Evolutionary conservation across 2,888 invertebrate genomes (phyloP).

Genomic region (Amaurobius ferox): DNA sequence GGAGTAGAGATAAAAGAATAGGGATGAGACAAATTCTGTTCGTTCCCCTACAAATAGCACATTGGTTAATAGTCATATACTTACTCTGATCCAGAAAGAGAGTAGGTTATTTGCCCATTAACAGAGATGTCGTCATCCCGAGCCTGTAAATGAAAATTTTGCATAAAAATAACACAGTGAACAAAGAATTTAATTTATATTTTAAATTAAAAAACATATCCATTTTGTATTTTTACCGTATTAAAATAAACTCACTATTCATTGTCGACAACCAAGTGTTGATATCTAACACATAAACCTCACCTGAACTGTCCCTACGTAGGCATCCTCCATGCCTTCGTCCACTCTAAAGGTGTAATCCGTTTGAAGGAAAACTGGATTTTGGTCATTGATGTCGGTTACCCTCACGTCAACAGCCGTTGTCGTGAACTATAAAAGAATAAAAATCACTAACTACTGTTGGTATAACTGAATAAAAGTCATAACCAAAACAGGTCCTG

Average conservation of each 20-base stretch:
- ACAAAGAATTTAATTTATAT: too few species aligned
- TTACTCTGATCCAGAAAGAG: slow-evolving; percentile 63
- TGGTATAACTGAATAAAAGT: too few species aligned
- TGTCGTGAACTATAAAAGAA: slow-evolving; percentile 81
- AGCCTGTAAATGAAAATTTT: too few species aligned
- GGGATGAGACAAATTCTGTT: too few species aligned
- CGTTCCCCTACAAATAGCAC: not conserved
- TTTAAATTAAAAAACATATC: slow-evolving; percentile 10
- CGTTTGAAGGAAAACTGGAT: slow-evolving; percentile 85
- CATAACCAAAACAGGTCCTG: too few species aligned
- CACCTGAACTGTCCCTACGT: slow-evolving; percentile 85
- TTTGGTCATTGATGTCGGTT: slow-evolving; percentile 88
- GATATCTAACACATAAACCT: not conserved
- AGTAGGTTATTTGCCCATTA: slow-evolving; percentile 88
- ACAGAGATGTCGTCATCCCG: slow-evolving; percentile 88
- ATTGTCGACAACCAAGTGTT: too few species aligned
- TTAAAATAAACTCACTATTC: too few species aligned
- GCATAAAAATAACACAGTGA: too few species aligned
- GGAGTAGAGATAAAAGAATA: too few species aligned
- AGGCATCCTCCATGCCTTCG: slow-evolving; percentile 74
- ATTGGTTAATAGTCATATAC: too few species aligned
- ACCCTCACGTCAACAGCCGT: slow-evolving; percentile 90
- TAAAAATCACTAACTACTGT: not conserved
- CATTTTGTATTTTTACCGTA: too few species aligned
- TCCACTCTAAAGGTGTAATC: slow-evolving; percentile 83